phyloP scores from a whole-genome alignment of 2,888 invertebrate genomes.

The Drosophila birchii region DNA sequence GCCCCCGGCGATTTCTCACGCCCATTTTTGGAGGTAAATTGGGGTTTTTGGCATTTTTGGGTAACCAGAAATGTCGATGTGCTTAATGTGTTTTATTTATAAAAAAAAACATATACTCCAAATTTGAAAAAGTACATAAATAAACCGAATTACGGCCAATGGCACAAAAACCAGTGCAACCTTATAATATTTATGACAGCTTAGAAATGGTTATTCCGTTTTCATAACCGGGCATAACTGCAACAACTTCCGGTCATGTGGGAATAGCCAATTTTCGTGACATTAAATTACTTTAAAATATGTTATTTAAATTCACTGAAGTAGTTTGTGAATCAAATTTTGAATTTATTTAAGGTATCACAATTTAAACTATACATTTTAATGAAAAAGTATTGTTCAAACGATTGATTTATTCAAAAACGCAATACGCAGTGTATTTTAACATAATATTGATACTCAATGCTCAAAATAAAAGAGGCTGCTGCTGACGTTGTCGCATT shows the following conservation, averaged over 20 bases:
- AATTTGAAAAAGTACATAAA: neutral
- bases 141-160: constrained; percentile 23
- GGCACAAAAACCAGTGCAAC: constrained; percentile 36
- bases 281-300: neutral
- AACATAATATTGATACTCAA: neutral
- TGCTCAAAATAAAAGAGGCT: neutral
- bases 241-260: constrained; percentile 19
- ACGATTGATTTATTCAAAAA: neutral
- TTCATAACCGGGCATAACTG: constrained; percentile 1
- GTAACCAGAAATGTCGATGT: constrained; percentile 28
- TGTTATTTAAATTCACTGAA: too few species aligned
- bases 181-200: constrained; percentile 8
- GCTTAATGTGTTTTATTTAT: neutral
- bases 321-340: too few species aligned
- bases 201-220: neutral
- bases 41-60: constrained; percentile 28
- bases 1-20: constrained; percentile 66
- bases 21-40: constrained; percentile 63
- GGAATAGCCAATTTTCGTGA: constrained; percentile 2
- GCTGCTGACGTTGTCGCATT: constrained; percentile 21
- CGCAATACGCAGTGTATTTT: neutral
- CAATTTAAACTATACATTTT: neutral
- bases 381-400: neutral
- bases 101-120: neutral
- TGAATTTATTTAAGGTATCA: too few species aligned